These are phyloP conservation scores for Thaleichthys pacificus DNA, from an alignment of 2,797 vertebrate genomes.

Conservation along the genomic window DNA sequence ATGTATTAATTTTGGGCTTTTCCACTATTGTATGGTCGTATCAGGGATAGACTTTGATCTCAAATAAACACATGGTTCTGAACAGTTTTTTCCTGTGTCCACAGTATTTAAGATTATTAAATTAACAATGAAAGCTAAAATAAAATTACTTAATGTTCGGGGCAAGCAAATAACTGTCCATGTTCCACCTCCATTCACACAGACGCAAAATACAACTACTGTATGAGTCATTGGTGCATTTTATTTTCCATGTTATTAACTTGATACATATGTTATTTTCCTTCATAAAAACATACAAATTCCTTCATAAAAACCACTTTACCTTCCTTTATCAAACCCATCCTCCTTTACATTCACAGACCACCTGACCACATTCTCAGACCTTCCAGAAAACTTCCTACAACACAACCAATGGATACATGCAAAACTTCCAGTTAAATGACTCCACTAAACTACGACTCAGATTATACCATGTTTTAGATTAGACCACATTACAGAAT, in stretches of 20 bases:
- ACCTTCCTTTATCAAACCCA: slow-evolving; percentile 15
- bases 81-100: neutral
- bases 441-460: slow-evolving; percentile 22
- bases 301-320: slow-evolving; percentile 52
- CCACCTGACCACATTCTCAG: slow-evolving; percentile 49
- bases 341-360: neutral
- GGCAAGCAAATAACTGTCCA: neutral
- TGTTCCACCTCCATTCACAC: neutral
- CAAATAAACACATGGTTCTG: neutral
- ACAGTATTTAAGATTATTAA: neutral
- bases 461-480: neutral
- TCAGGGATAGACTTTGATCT: neutral
- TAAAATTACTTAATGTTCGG: neutral
- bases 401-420: slow-evolving; percentile 28
- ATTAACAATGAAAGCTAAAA: neutral
- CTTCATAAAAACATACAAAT: slow-evolving; percentile 65
- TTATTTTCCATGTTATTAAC: slow-evolving; percentile 43
- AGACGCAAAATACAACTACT: slow-evolving; percentile 2
- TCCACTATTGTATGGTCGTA: too few species aligned
- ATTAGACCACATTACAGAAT: slow-evolving; percentile 36
- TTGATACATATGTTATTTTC: slow-evolving; percentile 52
- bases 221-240: slow-evolving; percentile 25
- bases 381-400: slow-evolving; percentile 54
- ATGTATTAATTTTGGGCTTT: too few species aligned
- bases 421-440: slow-evolving; percentile 20